Evolutionary conservation across 2,113 vertebrate species (phyloP).

Genomic region (Nanorana parkeri): DNA sequence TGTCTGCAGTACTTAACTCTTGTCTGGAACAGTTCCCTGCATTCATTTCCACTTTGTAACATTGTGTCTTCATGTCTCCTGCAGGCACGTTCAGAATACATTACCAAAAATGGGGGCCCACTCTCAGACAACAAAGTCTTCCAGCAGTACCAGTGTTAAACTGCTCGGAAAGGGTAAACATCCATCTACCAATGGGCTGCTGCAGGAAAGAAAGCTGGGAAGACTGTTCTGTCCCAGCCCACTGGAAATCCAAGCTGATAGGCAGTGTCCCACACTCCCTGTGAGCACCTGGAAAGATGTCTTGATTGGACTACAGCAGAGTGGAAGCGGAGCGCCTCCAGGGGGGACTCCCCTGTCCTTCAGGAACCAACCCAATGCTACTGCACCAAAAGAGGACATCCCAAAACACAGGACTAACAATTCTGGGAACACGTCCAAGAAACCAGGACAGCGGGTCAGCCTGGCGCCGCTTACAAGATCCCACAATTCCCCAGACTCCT

Average conservation of each 20-base stretch:
- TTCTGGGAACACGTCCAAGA: background rate
- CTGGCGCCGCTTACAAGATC: conserved; percentile 15
- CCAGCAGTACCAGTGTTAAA: background rate
- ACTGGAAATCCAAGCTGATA: background rate
- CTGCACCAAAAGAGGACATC: background rate
- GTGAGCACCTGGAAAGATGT: conserved; percentile 30
- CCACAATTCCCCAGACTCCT: background rate
- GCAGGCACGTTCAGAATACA: background rate
- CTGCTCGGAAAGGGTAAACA: background rate
- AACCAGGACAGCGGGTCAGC: background rate
- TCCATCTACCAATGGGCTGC: background rate
- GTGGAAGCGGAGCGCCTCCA: background rate
- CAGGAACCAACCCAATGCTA: background rate
- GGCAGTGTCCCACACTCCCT: background rate
- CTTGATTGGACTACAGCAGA: conserved; percentile 20
- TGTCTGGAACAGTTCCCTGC: too few relatives aligned
- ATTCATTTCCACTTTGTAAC: background rate
- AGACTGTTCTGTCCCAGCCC: background rate
- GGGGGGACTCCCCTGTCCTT: background rate
- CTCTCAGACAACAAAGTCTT: background rate
- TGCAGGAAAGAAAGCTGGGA: conserved; percentile 16
- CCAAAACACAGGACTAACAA: conserved; percentile 9
- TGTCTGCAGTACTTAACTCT: too few relatives aligned
- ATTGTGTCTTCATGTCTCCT: background rate
- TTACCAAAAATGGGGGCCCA: conserved; percentile 4